Evolutionary conservation across 2,113 vertebrate genomes (phyloP).

Genomic region (Eulemur rufifrons): DNA sequence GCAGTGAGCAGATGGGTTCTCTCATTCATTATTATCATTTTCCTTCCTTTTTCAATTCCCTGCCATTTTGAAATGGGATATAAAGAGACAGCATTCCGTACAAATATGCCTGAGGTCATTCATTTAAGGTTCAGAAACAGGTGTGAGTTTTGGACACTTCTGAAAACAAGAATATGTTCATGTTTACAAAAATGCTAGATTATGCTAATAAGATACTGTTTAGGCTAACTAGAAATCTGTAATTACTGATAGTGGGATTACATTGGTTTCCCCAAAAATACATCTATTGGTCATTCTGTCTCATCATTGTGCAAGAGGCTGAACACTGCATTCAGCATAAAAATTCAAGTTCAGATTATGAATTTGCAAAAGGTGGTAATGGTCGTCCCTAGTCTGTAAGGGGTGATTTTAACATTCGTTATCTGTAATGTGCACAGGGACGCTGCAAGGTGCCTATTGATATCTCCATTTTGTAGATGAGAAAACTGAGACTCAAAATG

Average conservation of each 20-base stretch:
- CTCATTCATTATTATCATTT: slow-evolving; percentile 64
- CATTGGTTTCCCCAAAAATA: background rate
- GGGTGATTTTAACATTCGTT: background rate
- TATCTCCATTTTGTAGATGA: background rate
- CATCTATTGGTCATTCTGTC: slow-evolving; percentile 56
- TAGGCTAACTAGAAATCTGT: background rate
- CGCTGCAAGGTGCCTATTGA: background rate
- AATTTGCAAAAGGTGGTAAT: background rate
- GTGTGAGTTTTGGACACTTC: background rate
- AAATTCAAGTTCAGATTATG: background rate
- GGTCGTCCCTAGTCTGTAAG: background rate
- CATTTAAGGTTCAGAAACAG: background rate
- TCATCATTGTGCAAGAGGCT: background rate
- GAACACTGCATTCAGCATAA: background rate
- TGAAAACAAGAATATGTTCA: background rate
- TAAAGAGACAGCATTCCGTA: slow-evolving; percentile 36
- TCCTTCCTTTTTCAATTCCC: slow-evolving; percentile 41
- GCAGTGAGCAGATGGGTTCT: slow-evolving; percentile 58
- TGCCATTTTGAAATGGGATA: background rate
- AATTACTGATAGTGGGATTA: background rate
- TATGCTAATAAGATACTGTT: background rate
- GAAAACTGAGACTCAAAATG: background rate
- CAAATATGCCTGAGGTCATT: background rate
- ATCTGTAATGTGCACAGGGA: background rate
- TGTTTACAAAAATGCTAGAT: background rate